phyloP scores from a whole-genome alignment of 2,797 vertebrate species.

The Psittacula derbiana region DNA sequence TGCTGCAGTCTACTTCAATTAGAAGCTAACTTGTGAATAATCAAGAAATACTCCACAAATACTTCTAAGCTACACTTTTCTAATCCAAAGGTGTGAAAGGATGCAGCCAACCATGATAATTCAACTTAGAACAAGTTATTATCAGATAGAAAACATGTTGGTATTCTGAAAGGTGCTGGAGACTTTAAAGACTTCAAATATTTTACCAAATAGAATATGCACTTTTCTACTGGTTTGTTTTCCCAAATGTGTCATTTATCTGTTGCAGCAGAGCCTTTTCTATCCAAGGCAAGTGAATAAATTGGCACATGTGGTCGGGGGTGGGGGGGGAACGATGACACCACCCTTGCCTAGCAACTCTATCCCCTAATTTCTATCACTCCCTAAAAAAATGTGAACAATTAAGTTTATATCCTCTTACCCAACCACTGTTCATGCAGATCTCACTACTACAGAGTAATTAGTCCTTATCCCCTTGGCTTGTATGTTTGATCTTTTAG shows the following conservation, averaged over 20 bases:
- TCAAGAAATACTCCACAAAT: slow-evolving; percentile 76
- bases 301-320: no score
- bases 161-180: slow-evolving; percentile 55
- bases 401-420: background rate
- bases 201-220: slow-evolving; percentile 28
- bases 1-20: slow-evolving; percentile 73
- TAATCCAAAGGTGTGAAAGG: slow-evolving; percentile 78
- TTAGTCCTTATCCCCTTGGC: background rate
- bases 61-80: slow-evolving; percentile 69
- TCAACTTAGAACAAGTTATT: slow-evolving; percentile 77
- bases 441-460: background rate
- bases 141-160: slow-evolving; percentile 68
- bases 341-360: background rate
- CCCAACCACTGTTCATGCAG: background rate
- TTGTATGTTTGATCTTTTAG: background rate
- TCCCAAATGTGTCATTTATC: no score
- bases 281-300: no score
- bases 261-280: no score
- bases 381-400: background rate
- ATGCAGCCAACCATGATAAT: slow-evolving; percentile 78
- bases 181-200: slow-evolving; percentile 62
- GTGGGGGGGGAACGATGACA: background rate
- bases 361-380: background rate
- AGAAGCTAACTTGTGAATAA: slow-evolving; percentile 77
- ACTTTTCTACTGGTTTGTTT: background rate